These are phyloP conservation scores for Salvator merianae DNA, from an alignment of 2,113 vertebrate genomes.

Conservation along the genomic window DNA sequence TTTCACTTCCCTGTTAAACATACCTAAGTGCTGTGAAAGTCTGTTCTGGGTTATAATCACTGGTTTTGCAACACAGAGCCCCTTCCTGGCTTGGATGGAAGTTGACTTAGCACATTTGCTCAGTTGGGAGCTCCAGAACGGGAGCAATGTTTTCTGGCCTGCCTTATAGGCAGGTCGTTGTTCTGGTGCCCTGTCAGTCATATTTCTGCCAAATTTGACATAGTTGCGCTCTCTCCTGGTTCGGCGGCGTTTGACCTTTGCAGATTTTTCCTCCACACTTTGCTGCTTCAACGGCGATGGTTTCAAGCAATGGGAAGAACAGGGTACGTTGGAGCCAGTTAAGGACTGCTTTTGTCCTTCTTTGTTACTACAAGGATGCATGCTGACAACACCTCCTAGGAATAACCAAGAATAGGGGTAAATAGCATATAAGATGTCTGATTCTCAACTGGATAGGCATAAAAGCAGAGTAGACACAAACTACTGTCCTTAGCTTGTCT, in stretches of 20 bases:
- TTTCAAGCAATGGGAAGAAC: background rate
- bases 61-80: constrained; percentile 46
- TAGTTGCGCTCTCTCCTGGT: constrained; percentile 74
- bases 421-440: background rate
- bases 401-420: background rate
- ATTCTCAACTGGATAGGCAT: background rate
- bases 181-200: background rate
- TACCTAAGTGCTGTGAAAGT: constrained; percentile 74
- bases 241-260: constrained; percentile 72
- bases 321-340: background rate
- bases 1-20: constrained; percentile 81
- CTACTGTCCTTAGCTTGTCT: no score
- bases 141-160: background rate
- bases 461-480: background rate
- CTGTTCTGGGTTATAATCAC: constrained; percentile 78
- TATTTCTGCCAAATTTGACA: constrained; percentile 40
- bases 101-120: constrained; percentile 27
- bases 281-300: background rate
- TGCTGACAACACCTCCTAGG: background rate
- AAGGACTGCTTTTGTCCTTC: background rate
- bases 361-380: constrained; percentile 1
- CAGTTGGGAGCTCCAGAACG: constrained; percentile 24
- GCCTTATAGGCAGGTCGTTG: background rate
- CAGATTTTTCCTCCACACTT: rapidly evolving
- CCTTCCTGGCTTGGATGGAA: constrained; percentile 14